Percentiles rank a stretch among this genome's conserved stretches.
These are phyloP conservation scores for Zoanthus solanderi DNA, from an alignment of 92 coral and sea anemone genomes.

Conservation along the genomic window DNA sequence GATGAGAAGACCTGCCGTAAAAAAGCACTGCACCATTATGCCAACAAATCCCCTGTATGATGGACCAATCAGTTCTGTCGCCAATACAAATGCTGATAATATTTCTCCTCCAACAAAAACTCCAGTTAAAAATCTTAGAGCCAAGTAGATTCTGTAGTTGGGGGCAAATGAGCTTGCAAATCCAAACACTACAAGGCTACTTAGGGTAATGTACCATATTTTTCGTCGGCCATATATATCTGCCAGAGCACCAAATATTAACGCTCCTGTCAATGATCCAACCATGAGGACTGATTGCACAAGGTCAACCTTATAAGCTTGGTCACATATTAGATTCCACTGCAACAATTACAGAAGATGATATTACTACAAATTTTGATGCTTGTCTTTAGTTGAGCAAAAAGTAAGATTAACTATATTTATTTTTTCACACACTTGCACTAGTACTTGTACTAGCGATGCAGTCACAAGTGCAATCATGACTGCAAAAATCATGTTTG, in stretches of 20 bases:
- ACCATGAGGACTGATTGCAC: slow-evolving; percentile 92
- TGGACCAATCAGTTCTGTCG: slow-evolving; percentile 96
- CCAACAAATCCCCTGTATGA: slow-evolving; percentile 97
- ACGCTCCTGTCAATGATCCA: slow-evolving; percentile 87
- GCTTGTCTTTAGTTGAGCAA: no score
- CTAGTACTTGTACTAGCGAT: no score
- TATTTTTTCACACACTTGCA: no score
- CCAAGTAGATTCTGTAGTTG: slow-evolving; percentile 67
- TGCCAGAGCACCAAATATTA: slow-evolving; percentile 88
- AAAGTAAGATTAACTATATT: no score
- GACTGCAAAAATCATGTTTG: no score
- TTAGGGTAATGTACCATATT: slow-evolving; percentile 91
- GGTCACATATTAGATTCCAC: slow-evolving; percentile 93
- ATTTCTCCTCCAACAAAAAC: slow-evolving; percentile 93
- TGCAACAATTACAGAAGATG: slow-evolving; percentile 37
- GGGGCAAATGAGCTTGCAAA: slow-evolving; percentile 96
- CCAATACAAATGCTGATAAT: slow-evolving; percentile 90
- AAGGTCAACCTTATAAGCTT: slow-evolving; percentile 94
- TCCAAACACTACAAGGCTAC: slow-evolving; percentile 83
- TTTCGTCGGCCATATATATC: slow-evolving; percentile 91
- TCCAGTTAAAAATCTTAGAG: slow-evolving; percentile 90
- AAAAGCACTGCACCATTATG: slow-evolving; percentile 89
- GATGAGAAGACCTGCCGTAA: slow-evolving; percentile 89
- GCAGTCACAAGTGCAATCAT: no score
- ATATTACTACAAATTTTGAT: no score